Evolutionary conservation across 2,888 invertebrate species (phyloP).

Genomic region (Nemotelus nigrinus): DNA sequence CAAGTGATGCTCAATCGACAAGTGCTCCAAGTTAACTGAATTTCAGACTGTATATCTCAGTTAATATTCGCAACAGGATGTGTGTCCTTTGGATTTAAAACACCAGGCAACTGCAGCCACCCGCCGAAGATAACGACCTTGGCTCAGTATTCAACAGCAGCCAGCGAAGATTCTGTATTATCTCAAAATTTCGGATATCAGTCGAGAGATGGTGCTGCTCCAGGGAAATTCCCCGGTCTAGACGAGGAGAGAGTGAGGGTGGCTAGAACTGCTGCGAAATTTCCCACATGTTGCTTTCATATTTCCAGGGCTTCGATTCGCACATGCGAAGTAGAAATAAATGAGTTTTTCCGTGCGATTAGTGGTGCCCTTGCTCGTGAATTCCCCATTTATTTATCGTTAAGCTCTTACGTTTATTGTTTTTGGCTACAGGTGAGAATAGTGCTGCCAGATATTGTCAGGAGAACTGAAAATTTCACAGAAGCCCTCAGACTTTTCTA

Average conservation of each 20-base stretch:
- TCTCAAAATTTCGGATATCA: neutral
- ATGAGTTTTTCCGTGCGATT: neutral
- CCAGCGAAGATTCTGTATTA: conserved; percentile 25
- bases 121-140: conserved; percentile 35
- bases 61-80: conserved; percentile 41
- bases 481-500: too few relatives aligned
- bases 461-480: too few relatives aligned
- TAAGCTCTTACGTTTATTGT: neutral
- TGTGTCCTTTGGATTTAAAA: conserved; percentile 25
- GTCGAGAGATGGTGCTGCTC: neutral
- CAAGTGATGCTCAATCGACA: conserved; percentile 47
- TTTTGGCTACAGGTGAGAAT: neutral
- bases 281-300: conserved; percentile 35
- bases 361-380: neutral
- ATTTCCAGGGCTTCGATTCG: neutral
- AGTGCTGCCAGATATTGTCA: neutral
- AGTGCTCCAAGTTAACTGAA: conserved; percentile 48
- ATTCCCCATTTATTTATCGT: neutral
- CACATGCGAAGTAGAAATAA: neutral
- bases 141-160: conserved; percentile 16
- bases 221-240: neutral
- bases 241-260: neutral
- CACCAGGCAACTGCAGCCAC: neutral
- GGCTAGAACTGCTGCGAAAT: neutral
- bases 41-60: conserved; percentile 27